Conservation (phyloP, 2,113 vertebrate species). For the Rhabdornis inornatus region DNA sequence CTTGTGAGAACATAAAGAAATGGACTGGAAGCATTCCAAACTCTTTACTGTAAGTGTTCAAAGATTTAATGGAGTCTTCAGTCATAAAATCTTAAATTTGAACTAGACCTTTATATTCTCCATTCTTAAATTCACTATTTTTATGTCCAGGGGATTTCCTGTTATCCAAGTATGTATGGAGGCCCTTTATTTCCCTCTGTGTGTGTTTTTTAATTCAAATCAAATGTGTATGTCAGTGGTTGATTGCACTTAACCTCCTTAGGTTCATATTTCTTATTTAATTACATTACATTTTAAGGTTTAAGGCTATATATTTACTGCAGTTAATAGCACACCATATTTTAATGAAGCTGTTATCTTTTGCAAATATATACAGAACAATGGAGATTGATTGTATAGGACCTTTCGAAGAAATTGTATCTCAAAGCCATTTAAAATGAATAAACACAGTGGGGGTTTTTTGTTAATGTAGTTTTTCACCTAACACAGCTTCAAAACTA, state of each 20-base stretch:
- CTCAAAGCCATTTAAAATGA: not conserved
- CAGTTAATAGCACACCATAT: constrained; percentile 8
- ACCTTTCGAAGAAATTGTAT: not conserved
- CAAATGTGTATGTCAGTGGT: constrained; percentile 38
- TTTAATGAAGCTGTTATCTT: constrained; percentile 52
- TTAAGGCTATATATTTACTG: constrained; percentile 15
- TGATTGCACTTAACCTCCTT: constrained; percentile 44
- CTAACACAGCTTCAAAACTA: not conserved
- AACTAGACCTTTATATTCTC: constrained; percentile 53
- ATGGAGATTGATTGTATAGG: constrained; percentile 6
- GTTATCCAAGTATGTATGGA: constrained; percentile 53
- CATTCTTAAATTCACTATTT: constrained; percentile 61
- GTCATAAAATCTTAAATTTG: constrained; percentile 73
- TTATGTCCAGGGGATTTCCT: constrained; percentile 67
- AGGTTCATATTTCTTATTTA: constrained; percentile 59
- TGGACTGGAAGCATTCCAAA: constrained; percentile 67
- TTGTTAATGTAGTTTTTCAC: not conserved
- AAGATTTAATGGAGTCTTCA: constrained; percentile 70
- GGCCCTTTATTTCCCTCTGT: constrained; percentile 47
- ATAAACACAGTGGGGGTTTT: constrained; percentile 5
- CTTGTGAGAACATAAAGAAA: constrained; percentile 60
- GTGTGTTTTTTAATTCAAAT: constrained; percentile 47
- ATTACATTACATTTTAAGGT: constrained; percentile 45
- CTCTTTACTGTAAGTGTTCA: constrained; percentile 71
- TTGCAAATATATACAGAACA: constrained; percentile 23